Evolutionary conservation across 2,797 vertebrate species (phyloP).

Genomic region (Lacerta viridis): DNA sequence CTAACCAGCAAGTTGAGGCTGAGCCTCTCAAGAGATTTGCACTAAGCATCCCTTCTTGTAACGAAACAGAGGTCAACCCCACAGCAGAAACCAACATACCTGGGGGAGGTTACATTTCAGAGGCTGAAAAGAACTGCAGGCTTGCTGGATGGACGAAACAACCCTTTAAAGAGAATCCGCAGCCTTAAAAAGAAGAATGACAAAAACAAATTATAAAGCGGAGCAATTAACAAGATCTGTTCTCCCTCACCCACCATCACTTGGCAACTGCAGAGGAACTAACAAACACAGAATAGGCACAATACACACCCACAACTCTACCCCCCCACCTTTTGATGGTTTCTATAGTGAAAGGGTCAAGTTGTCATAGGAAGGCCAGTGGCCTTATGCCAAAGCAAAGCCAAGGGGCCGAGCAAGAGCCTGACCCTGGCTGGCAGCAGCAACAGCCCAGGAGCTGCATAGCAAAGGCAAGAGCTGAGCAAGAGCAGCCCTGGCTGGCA

Average conservation of each 20-base stretch:
- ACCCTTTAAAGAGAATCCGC: not conserved
- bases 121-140: not conserved
- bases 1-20: not conserved
- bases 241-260: not conserved
- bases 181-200: not conserved
- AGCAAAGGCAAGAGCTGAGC: no score
- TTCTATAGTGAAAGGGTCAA: not conserved
- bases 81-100: not conserved
- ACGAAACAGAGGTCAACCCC: not conserved
- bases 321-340: not conserved
- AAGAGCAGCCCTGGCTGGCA: no score
- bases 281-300: not conserved
- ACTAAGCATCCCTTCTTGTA: not conserved
- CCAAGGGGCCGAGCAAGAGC: no score
- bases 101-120: not conserved
- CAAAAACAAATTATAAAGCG: not conserved
- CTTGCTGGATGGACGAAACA: not conserved
- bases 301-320: not conserved
- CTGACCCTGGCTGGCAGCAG: no score
- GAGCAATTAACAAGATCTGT: not conserved
- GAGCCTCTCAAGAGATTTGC: not conserved
- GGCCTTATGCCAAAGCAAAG: no score
- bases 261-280: constrained; percentile 8
- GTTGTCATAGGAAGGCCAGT: no score
- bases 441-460: no score